A percentile compares a stretch with the other conserved stretches of the same genome.
Evolutionary conservation across 2,113 vertebrate species (phyloP).

Genomic region (Rissa tridactyla): DNA sequence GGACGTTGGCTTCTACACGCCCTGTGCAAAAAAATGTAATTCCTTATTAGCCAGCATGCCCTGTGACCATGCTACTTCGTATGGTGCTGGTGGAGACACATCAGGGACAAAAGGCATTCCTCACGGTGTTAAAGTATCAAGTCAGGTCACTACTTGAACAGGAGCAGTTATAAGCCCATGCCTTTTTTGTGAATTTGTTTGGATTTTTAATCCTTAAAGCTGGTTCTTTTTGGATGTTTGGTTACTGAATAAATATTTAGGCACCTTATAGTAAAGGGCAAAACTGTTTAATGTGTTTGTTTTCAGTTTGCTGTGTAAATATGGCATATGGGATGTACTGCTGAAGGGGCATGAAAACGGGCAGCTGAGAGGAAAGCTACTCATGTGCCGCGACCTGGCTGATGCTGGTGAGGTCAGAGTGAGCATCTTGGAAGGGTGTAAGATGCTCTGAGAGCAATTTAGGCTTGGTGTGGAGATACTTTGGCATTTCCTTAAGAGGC

Average conservation of each 20-base stretch:
- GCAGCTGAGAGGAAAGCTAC: background rate
- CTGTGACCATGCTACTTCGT: background rate
- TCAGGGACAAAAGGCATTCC: background rate
- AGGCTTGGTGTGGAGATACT: background rate
- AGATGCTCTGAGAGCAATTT: background rate
- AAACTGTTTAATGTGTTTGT: background rate
- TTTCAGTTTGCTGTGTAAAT: background rate
- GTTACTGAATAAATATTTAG: background rate
- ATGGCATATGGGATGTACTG: fast-evolving
- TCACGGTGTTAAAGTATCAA: background rate
- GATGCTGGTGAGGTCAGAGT: background rate
- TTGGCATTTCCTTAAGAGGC: background rate
- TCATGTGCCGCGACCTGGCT: background rate
- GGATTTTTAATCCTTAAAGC: background rate
- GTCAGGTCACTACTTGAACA: fast-evolving
- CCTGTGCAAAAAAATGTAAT: background rate
- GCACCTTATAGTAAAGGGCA: background rate
- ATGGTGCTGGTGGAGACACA: background rate
- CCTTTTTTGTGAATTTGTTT: background rate
- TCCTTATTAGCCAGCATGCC: background rate
- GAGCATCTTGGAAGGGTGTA: background rate
- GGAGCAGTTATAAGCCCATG: background rate
- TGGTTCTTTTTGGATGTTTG: background rate
- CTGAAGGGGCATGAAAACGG: background rate
- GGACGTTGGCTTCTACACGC: fast-evolving